Conservation (phyloP, 2,797 vertebrate species). For the Mormyrus hasselquistii region DNA sequence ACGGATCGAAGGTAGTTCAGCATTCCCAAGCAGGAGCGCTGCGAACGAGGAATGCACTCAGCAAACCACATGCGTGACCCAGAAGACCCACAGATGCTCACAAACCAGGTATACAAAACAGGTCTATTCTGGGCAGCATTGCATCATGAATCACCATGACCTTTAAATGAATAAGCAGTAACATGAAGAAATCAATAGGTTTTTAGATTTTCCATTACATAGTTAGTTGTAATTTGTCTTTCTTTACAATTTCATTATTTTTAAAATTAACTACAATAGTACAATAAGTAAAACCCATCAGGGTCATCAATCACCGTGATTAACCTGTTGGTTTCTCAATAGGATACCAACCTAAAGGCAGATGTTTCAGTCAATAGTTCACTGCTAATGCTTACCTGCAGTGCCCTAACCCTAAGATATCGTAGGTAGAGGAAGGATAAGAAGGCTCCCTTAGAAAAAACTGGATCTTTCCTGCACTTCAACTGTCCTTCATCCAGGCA, state of each 20-base stretch:
- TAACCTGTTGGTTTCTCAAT: background rate
- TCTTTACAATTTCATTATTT: background rate
- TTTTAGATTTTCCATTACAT: background rate
- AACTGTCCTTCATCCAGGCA: constrained; percentile 49
- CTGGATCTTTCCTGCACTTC: constrained; percentile 30
- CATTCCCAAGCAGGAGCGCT: constrained; percentile 58
- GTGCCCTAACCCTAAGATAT: constrained; percentile 59
- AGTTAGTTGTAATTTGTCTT: background rate
- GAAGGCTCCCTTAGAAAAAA: constrained; percentile 49
- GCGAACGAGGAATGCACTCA: background rate
- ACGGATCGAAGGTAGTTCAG: constrained; percentile 68
- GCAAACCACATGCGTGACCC: background rate
- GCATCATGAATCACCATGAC: background rate
- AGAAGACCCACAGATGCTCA: background rate
- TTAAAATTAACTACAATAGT: background rate
- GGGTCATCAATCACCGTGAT: background rate
- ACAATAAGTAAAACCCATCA: background rate
- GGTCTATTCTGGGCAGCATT: background rate
- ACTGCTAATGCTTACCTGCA: constrained; percentile 54
- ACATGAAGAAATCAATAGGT: background rate
- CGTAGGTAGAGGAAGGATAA: constrained; percentile 58
- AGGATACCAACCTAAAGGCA: background rate
- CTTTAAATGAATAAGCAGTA: background rate
- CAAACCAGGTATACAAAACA: background rate
- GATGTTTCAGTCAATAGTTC: background rate